Base-by-base conservation (phyloP, 2,797 vertebrate genomes). In the Sphenopsis melanotis region DNA sequence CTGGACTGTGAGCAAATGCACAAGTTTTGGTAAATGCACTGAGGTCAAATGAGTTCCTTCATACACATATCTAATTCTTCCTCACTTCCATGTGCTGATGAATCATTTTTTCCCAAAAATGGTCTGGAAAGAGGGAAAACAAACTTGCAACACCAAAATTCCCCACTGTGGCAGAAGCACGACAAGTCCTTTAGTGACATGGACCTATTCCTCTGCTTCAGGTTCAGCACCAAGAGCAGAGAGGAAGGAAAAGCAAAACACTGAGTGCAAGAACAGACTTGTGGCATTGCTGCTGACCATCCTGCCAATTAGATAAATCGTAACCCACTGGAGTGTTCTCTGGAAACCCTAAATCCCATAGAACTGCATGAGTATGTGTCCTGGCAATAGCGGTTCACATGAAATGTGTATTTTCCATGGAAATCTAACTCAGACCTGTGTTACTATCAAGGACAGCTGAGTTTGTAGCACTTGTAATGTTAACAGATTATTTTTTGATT, bases 81-180 rank as follows among this genome's bases (percentile, higher is more conserved):
- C 66, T 90, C 0, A 1, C 44, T 92, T 94, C 87, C 59, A 94
- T 53, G 66, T 56, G 85, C 79, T 42, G 82, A 83, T 90, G 82
- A 94, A 86, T 95, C 69, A 88, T 56, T 84, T 68, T 79, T 89
- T 90, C 88, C 63, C 90, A 81, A 91, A 82, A 93, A 81, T 46
- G 82, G 75, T 59, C 85, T 69, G 86, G 61, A 63, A 87, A 69
- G 30, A 66, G 42, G 36, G 59, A 65, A 79, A 90, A 89, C 53
- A 77, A 89, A 71, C 36, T 83, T 0, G 0, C 34, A 79, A 71
- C 60, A 74, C 61, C 0, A 1, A 83, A 89, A 87, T 90, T 83
- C 72, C 65, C 84, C 72, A 5, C 17, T 49, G 78, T 0, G 15
- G 85, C 52, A 93, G 66, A 89, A 57, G 72, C 0, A 0, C 0